Evolutionary conservation across 2,797 vertebrate genomes (phyloP).

Genomic region (Pseudochirops cupreus): DNA sequence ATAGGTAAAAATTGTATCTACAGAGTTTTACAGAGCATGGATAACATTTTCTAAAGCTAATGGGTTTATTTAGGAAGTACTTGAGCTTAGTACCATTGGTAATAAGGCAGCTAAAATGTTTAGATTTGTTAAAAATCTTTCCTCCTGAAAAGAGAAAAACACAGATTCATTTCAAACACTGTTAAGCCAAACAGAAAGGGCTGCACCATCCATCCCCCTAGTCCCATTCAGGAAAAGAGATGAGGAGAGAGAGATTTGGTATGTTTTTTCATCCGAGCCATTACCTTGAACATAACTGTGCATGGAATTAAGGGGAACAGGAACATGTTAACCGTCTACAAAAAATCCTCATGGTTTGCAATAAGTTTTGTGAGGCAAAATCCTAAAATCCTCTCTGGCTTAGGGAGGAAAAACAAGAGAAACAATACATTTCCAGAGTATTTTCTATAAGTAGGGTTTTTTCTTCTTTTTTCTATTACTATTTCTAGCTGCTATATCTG

Average conservation of each 20-base stretch:
- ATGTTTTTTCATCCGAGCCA: background rate
- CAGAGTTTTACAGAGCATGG: background rate
- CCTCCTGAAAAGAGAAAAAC: background rate
- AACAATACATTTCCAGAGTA: slow-evolving; percentile 29
- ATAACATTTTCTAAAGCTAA: background rate
- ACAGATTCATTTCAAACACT: background rate
- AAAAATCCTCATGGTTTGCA: background rate
- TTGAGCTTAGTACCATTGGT: background rate
- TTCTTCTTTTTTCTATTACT: background rate
- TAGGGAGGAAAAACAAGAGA: background rate
- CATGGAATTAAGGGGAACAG: background rate
- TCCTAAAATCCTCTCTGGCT: slow-evolving; percentile 7
- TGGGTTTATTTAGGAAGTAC: background rate
- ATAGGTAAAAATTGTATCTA: background rate
- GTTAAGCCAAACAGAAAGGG: background rate
- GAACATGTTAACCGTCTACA: background rate
- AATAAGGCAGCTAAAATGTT: background rate
- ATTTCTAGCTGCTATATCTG: background rate
- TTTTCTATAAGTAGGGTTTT: background rate
- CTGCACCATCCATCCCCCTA: background rate
- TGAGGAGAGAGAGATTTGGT: background rate
- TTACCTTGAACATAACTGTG: background rate
- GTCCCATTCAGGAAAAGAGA: background rate
- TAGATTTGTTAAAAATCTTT: background rate
- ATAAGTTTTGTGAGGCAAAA: slow-evolving; percentile 20